phyloP scores from a whole-genome alignment of 2,888 invertebrate species.

The Eurytoma californica region DNA sequence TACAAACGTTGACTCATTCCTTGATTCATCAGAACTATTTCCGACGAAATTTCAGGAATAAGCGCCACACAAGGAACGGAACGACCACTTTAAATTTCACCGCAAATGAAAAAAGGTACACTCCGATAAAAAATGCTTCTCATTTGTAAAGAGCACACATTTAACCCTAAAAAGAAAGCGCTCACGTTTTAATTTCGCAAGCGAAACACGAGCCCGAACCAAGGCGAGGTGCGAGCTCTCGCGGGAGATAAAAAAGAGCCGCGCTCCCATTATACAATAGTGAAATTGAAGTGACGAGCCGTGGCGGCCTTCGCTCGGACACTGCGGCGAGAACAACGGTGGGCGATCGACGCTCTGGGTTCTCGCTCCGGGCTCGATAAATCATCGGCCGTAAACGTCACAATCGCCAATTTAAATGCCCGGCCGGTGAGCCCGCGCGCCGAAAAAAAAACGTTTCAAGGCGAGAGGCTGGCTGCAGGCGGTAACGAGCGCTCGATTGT shows the following conservation, averaged over 20 bases:
- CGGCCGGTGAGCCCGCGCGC: not conserved
- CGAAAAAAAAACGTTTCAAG: constrained; percentile 18
- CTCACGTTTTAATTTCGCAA: no score
- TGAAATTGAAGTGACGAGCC: constrained; percentile 6
- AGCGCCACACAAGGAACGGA: no score
- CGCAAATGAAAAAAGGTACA: no score
- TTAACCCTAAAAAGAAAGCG: no score
- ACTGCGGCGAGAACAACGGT: not conserved
- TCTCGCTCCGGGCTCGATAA: constrained; percentile 11
- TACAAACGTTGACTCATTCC: not conserved
- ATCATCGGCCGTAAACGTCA: constrained; percentile 47
- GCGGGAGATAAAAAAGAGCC: no score
- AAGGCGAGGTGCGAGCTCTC: no score
- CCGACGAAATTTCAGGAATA: not conserved
- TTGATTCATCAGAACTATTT: not conserved
- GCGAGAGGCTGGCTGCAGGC: not conserved
- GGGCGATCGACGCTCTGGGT: constrained; percentile 4
- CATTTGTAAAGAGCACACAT: no score
- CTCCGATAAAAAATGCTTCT: no score
- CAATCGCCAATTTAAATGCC: constrained; percentile 17
- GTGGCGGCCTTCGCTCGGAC: constrained; percentile 34
- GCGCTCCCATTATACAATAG: not conserved
- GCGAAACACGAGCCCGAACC: no score
- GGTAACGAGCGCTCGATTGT: no score
- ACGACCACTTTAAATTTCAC: no score